Evolutionary conservation across 1,140 invertebrate species (phyloP), one percentile per base, ranked within the genome.

Genomic region (Pectinophora gossypiella): DNA sequence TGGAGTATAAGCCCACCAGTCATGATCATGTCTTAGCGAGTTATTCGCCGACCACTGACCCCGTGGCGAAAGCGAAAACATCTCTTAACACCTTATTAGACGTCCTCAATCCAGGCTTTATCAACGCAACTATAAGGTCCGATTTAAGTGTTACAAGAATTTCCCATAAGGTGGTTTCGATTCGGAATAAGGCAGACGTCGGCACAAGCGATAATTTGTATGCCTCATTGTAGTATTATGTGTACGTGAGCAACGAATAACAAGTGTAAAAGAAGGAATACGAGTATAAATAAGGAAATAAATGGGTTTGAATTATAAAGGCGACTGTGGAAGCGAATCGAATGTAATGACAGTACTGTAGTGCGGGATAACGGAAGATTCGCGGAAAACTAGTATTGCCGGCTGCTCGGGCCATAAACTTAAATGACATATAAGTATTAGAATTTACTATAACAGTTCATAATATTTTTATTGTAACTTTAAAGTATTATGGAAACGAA

Each of bases 1-100:
- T 83, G 77, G 78, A 85, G 65, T 76, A 79, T 80, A 76, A 82
- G 77, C 79, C 75, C 80, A 86, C 83, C 76, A 84, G 80, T 82
- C 79, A 83, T 81, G 79, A 84, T 81, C 79, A 83, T 83, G 80
- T 86, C 80, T 86, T 81, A 79, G 61, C 79, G 59, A 81, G 78
- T 81, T 83, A 82, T 84, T 71, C 78, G 67, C 72, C 78, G 79
- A 84, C 74, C 79, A 79, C 76, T 86, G 79, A 83, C 77, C 79
- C 59, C 63, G 48, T 22, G 15, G 54, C 49, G 46, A 67, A 64
- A 57, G 51, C 56, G 59, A 68, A 76, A 77, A 70, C 38, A 62
- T 22, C 67, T 50, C 56, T 50, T 59, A 53, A 48, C 50, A 48
- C 32, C 16, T 35, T 51, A 40, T 6, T 19, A 54, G 6, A 32